Base-by-base conservation (phyloP, 2,797 vertebrate genomes). In the Typhlichthys subterraneus region DNA sequence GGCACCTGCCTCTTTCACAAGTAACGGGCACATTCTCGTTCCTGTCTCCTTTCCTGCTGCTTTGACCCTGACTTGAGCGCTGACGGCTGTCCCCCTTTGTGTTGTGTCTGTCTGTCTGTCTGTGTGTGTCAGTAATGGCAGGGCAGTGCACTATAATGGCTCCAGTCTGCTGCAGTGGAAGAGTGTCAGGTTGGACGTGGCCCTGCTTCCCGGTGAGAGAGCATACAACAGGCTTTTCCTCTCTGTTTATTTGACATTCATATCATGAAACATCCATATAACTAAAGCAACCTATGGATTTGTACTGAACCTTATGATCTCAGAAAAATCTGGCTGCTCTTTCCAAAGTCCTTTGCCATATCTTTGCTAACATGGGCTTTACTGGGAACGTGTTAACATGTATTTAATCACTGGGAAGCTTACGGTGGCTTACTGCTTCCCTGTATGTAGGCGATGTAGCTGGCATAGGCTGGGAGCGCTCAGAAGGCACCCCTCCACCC, bases 161-260 rank as follows among this genome's bases (percentile, higher is more conserved):
- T 99, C 98, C 89, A 99, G 98, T 87, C 89, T 99, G 72, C 91
- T 99, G 29, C 98, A 99, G 91, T 99, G 98, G 98, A 99, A 99
- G 87, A 99, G 98, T 1, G 97, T 98, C 70, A 92, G 98, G 50
- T 80, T 99, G 73, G 98, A 99, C 42, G 97, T 99, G 81, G 92
- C 96, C 78, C 94, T 99, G 2, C 96, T 93, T 79, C 97, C 97
- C 72, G 97, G 98, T 99, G 90, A 83, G 95, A 89, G 45, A 17
- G 59, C 15, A 77, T 45, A 76, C 57, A 46, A 54, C 63, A 15
- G 17, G 65, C 6, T 42, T 13, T 57, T 65, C 29, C 50, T 38
- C 61, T 67, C 14, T 15, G 53, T 38, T 5, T 52, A 29, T 70
- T 68, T 67, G 13, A 65, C 57, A 49, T 57, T 57, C 9, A 15